Evolutionary conservation across 2,888 invertebrate species (phyloP).

Genomic region (Theretra japonica): DNA sequence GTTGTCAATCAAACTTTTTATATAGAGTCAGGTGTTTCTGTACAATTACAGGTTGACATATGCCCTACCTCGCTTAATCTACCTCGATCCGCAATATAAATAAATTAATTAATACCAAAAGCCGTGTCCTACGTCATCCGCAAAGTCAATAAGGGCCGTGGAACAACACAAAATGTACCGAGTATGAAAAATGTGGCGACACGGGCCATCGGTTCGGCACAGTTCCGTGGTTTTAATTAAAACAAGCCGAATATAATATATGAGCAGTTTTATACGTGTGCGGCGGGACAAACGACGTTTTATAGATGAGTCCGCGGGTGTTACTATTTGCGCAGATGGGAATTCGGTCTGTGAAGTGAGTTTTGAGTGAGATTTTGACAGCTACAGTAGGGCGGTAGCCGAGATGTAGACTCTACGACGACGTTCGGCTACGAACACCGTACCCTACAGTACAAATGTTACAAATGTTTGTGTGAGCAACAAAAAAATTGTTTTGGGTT

Average conservation of each 20-base stretch:
- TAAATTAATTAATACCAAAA: conserved; percentile 15
- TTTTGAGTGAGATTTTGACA: conserved; percentile 6
- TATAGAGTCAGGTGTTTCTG: no score
- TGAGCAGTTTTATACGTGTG: conserved; percentile 57
- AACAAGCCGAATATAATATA: conserved; percentile 72
- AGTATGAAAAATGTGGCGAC: conserved; percentile 60
- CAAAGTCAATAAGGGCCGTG: conserved; percentile 12
- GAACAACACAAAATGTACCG: conserved; percentile 49
- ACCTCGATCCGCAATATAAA: neutral
- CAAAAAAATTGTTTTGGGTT: no score
- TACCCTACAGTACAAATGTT: no score
- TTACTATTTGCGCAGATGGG: conserved; percentile 33
- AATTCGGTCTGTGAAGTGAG: neutral
- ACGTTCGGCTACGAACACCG: no score
- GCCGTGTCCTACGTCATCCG: conserved; percentile 20
- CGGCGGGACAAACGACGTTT: conserved; percentile 43
- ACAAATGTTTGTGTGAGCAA: no score
- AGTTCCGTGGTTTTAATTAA: conserved; percentile 69
- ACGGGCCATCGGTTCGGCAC: conserved; percentile 52
- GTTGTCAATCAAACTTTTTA: no score
- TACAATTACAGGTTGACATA: neutral
- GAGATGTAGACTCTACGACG: no score
- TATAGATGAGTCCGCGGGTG: conserved; percentile 36
- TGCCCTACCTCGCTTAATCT: neutral
- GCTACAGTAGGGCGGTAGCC: neutral